Conservation (phyloP, 2,113 vertebrate genomes). For the Paradisaea rubra region DNA sequence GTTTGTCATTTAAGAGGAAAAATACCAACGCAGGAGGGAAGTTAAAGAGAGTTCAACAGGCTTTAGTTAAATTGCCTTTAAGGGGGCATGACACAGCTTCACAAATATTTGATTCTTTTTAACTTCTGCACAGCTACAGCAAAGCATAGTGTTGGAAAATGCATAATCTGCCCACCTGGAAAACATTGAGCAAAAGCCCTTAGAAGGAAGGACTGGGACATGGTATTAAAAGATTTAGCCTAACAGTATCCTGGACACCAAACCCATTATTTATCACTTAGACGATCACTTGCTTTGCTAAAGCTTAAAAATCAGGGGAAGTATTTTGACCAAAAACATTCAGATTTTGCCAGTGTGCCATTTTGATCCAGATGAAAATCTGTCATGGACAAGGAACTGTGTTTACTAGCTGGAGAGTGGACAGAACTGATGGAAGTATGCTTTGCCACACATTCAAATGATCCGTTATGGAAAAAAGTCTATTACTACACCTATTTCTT, state of each 20-base stretch:
- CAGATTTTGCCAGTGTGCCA: neutral
- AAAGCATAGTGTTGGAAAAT: neutral
- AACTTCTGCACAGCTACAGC: neutral
- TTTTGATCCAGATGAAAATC: neutral
- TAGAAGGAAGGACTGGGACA: neutral
- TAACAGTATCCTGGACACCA: neutral
- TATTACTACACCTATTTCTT: neutral
- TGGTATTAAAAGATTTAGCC: neutral
- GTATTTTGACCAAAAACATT: neutral
- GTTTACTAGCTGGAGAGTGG: neutral
- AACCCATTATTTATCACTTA: neutral
- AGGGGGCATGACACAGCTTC: neutral
- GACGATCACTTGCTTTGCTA: neutral
- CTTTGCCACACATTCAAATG: neutral
- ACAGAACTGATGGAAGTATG: neutral
- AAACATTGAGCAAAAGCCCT: neutral
- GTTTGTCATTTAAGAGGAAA: neutral
- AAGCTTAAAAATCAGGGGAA: neutral
- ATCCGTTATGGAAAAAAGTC: neutral
- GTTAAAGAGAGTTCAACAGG: neutral
- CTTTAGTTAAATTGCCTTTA: neutral
- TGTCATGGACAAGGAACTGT: neutral
- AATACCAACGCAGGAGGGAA: neutral
- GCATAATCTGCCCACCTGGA: neutral
- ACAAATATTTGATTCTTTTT: neutral